Percentiles rank a stretch among this genome's conserved stretches.
These are phyloP conservation scores for Beris morrisii DNA, from an alignment of 2,888 invertebrate genomes.

Conservation along the genomic window DNA sequence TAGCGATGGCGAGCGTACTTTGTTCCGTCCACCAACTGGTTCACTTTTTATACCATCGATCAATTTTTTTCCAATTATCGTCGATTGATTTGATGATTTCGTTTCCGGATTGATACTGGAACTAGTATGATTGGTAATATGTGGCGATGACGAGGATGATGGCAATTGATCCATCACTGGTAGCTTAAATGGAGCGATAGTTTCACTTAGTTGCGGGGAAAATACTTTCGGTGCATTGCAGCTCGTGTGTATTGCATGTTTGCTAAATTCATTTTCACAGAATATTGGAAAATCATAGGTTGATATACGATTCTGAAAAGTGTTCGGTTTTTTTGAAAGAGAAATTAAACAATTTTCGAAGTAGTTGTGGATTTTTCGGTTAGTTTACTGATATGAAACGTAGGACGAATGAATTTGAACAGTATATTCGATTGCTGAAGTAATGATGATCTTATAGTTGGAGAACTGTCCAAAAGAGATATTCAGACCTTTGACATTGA, in stretches of 20 bases:
- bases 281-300: slow-evolving; percentile 41
- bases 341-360: background rate
- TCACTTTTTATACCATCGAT: background rate
- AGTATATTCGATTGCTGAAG: background rate
- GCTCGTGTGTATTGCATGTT: slow-evolving; percentile 10
- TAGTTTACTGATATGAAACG: background rate
- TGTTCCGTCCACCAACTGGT: background rate
- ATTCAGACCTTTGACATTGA: no score
- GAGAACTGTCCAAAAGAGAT: no score
- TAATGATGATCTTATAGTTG: background rate
- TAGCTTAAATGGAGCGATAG: background rate
- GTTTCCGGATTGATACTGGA: background rate
- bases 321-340: slow-evolving; percentile 8
- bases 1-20: slow-evolving; percentile 15
- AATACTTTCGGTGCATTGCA: slow-evolving; percentile 21
- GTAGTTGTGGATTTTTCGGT: background rate
- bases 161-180: background rate
- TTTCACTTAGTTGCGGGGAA: slow-evolving; percentile 16
- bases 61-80: background rate
- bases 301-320: slow-evolving; percentile 41
- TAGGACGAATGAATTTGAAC: background rate
- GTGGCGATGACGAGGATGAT: no score
- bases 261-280: slow-evolving; percentile 40
- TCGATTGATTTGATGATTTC: background rate
- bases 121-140: background rate